Conservation (phyloP, 2,113 vertebrate species). For the Hystrix brachyura region DNA sequence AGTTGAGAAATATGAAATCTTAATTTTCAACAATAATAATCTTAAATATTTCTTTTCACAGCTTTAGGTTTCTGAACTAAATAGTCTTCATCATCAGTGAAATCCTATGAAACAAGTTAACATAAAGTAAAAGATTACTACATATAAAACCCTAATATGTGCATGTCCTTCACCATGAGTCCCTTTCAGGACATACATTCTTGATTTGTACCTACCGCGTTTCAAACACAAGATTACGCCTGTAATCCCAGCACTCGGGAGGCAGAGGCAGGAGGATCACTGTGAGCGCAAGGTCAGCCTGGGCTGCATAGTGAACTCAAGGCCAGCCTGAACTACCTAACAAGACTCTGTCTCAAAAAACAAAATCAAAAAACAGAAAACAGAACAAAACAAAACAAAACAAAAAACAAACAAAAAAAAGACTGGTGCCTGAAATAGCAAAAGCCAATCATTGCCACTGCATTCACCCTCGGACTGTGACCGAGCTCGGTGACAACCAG, state of each 20-base stretch:
- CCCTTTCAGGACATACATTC: not conserved
- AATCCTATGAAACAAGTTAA: not conserved
- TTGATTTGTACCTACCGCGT: not conserved
- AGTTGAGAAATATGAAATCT: not conserved
- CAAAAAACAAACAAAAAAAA: too few species aligned
- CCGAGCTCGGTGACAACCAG: not conserved
- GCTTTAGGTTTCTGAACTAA: not conserved
- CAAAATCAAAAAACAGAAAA: too few species aligned
- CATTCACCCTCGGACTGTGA: not conserved
- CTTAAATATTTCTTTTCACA: slow-evolving; percentile 5
- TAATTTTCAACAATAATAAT: slow-evolving; percentile 26
- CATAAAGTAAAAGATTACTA: not conserved
- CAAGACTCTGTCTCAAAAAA: too few species aligned
- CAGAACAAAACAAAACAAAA: too few species aligned
- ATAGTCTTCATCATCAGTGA: not conserved
- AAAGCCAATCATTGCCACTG: not conserved
- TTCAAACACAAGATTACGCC: not conserved
- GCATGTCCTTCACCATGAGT: not conserved
- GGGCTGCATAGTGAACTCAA: too few species aligned
- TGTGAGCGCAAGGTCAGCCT: too few species aligned
- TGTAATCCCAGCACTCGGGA: too few species aligned
- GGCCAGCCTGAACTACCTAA: too few species aligned
- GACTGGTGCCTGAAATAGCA: not conserved
- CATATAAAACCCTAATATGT: not conserved
- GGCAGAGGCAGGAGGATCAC: too few species aligned